These are phyloP conservation scores for Hestina assimilis DNA, from an alignment of 1,140 invertebrate species.

Conservation along the genomic window DNA sequence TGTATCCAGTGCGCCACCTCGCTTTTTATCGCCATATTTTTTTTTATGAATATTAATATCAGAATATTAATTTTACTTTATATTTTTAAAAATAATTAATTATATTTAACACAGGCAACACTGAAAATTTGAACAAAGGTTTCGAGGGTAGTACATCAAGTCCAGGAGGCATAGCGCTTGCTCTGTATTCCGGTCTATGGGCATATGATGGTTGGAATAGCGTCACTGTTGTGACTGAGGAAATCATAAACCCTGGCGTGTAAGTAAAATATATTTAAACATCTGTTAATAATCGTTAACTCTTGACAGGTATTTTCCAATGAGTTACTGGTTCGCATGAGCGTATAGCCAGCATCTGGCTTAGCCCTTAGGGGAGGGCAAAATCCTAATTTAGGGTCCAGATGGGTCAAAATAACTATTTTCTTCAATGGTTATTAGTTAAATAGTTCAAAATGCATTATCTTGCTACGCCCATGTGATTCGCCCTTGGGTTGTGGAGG, in stretches of 20 bases:
- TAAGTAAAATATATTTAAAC: slow-evolving; percentile 69
- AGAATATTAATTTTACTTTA: background rate
- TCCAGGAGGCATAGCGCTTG: slow-evolving; percentile 88
- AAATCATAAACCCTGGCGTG: slow-evolving; percentile 92
- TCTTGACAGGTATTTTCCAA: too few relatives aligned
- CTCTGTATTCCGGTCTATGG: slow-evolving; percentile 96
- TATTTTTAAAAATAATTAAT: slow-evolving; percentile 3
- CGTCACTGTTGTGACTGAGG: slow-evolving; percentile 94
- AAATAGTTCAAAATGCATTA: too few relatives aligned
- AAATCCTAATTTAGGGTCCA: too few relatives aligned
- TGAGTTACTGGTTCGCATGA: too few relatives aligned
- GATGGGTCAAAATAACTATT: too few relatives aligned
- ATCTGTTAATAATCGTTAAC: too few relatives aligned
- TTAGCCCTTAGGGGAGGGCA: too few relatives aligned
- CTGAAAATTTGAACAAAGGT: slow-evolving; percentile 84
- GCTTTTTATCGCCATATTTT: background rate
- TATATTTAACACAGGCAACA: slow-evolving; percentile 71
- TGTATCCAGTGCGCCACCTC: too few relatives aligned
- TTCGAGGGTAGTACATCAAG: slow-evolving; percentile 87
- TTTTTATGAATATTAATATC: background rate
- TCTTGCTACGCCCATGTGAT: too few relatives aligned
- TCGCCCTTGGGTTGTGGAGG: too few relatives aligned
- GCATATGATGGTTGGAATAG: slow-evolving; percentile 97
- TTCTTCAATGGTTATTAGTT: too few relatives aligned
- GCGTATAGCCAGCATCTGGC: too few relatives aligned